Percentiles rank a stretch among this genome's conserved stretches.
Evolutionary conservation across 2,797 vertebrate genomes (phyloP).

Genomic region (Sitta carolinensis): DNA sequence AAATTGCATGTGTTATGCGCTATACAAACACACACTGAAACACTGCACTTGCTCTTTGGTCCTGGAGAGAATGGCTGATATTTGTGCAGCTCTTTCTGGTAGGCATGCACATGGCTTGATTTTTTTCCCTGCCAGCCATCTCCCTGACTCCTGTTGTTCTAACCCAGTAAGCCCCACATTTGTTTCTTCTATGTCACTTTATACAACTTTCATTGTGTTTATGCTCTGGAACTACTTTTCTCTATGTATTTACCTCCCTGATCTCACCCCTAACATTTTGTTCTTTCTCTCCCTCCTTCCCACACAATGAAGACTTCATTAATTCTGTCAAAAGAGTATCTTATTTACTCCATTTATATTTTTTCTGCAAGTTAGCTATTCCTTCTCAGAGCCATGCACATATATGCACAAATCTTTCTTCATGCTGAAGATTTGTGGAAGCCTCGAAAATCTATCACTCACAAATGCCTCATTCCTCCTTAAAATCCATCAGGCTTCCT

Average conservation of each 20-base stretch:
- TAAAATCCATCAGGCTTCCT: not conserved
- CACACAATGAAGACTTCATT: not conserved
- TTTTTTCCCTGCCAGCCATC: not conserved
- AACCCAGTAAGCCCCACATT: not conserved
- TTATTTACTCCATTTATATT: not conserved
- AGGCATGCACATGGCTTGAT: not conserved
- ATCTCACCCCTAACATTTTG: not conserved
- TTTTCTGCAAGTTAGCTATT: not conserved
- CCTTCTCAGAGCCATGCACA: not conserved
- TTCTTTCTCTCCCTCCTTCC: not conserved
- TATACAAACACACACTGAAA: not conserved
- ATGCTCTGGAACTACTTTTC: not conserved
- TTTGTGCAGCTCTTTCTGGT: not conserved
- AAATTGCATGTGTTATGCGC: not conserved
- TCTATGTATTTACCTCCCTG: not conserved
- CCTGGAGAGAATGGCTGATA: not conserved
- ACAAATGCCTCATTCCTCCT: not conserved
- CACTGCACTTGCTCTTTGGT: not conserved
- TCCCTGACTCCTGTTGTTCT: not conserved
- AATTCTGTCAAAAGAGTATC: not conserved
- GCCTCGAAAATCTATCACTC: not conserved
- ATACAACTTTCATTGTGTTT: not conserved
- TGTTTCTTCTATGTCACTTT: not conserved
- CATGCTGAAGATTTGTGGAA: not conserved
- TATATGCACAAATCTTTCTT: not conserved